These are phyloP conservation scores for Tetramorium simillimum DNA, from an alignment of 1,140 invertebrate species.

Conservation along the genomic window DNA sequence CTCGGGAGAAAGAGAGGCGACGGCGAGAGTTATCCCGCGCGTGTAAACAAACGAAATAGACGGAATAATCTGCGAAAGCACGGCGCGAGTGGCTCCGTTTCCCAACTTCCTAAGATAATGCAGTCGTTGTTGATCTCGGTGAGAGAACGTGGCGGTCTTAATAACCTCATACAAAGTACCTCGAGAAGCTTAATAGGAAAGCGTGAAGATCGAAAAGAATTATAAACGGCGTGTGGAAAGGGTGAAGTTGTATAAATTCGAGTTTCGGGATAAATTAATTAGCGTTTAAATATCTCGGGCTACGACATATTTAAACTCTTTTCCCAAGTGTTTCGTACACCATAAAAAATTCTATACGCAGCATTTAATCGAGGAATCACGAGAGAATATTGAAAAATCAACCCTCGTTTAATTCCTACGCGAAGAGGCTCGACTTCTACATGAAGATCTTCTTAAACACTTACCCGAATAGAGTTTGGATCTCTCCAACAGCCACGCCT, in stretches of 20 bases:
- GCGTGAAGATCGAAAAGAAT: not conserved
- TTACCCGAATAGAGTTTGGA: constrained; percentile 77
- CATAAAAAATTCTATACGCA: not conserved
- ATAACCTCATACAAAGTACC: constrained; percentile 4
- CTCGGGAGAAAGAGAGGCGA: constrained; percentile 27
- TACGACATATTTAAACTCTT: not conserved
- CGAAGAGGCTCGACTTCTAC: constrained; percentile 6
- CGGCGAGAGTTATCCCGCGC: constrained; percentile 44
- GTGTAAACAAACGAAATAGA: constrained; percentile 59
- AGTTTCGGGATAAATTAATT: constrained; percentile 2
- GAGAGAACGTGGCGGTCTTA: constrained; percentile 35
- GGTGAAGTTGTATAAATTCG: not conserved
- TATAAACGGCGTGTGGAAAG: not conserved
- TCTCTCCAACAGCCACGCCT: constrained; percentile 84
- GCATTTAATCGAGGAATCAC: not conserved
- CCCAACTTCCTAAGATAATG: constrained; percentile 40
- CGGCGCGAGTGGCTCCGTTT: constrained; percentile 34
- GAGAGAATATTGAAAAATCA: not conserved
- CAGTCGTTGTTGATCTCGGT: constrained; percentile 32
- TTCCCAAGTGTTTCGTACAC: not conserved
- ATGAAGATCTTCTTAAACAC: constrained; percentile 48
- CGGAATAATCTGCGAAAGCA: constrained; percentile 51
- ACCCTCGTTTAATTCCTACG: not conserved
- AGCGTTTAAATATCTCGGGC: too few relatives aligned
- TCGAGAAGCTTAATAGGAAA: not conserved